Base-by-base conservation (phyloP, 2,888 invertebrate species). In the Tetheella fluctuosa region DNA sequence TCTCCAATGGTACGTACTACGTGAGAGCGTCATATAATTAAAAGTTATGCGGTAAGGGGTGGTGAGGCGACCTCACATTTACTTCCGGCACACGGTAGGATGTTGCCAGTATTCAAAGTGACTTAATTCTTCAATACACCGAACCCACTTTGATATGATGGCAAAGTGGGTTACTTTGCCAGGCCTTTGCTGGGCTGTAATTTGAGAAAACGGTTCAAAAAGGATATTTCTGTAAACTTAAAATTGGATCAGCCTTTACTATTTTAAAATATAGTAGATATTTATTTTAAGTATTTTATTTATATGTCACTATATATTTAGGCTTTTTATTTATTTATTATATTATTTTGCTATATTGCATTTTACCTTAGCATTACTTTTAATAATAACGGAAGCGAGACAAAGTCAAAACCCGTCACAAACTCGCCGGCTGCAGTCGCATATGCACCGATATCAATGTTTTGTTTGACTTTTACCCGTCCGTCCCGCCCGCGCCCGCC, bases 391-490 rank as follows among this genome's bases (percentile, higher is more conserved):
- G 5, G 37, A 20, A 55, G 20, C 23, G 15, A 55, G 23, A 13
- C 59, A 58, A 60, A 58, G 53, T 42, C 54, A 25, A 34, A 55
- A 59, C 39, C 42, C 57, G 48, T 42, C 42, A 39, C 56, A 56
- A 39, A 61, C 55, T 60, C 52, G 48, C 10, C 60, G 63, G 65
- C 67, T 23, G 57, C 42, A 30, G 63, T 65, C 68, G 74, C 71
- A 74, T 74, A 76, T 71, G 77, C 76, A 71, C 75, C 78, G 76
- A 81, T 82, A 80, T 74, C 76, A 69, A 63, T 77, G 83, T 83
- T 83, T 79, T 90, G 87, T 90, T 91, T 91, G 89, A 89, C 81
- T 90, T 89, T 77, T 76, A 68, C 77, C 79, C 77, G 68, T 70
- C 75, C 69, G 71, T 64, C 67, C 68, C 68, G 71, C 66, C 64